Base-by-base conservation (phyloP, 1,140 invertebrate species). In the Ooceraea biroi region DNA sequence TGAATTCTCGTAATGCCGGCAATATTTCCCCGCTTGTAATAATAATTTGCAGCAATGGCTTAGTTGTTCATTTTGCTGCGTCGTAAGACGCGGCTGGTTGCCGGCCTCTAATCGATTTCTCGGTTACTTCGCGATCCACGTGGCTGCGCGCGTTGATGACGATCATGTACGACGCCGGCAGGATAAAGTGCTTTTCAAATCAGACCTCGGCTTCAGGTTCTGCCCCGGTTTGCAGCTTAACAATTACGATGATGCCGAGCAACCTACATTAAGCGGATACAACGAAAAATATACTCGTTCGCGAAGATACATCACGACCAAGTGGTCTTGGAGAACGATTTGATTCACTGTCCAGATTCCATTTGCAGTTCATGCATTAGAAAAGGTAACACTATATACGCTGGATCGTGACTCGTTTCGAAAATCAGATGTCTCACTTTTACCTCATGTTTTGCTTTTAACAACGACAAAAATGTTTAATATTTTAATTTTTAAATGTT, bases 221-320 rank as follows among this genome's bases (percentile, higher is more conserved):
- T 91, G 90, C 85, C 85, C 89, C 88, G 86, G 83, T 89, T 90
- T 89, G 83, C 83, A 83, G 85, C 58, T 84, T 85, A 88, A 91
- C 89, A 90, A 91, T 91, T 87, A 90, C 87, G 85, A 87, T 60
- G 86, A 88, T 84, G 61, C 84, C 60, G 80, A 65, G 77, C 89
- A 90, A 91, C 89, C 89, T 91, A 90, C 89, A 91, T 91, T 90
- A 90, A 84, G 52, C 90, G 87, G 89, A 90, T 90, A 83, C 87
- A 85, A 84, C 69, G 82, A 88, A 82, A 46, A 82, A 52, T 65
- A 36, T 48, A 55, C 61, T 25, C 36, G 12, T 36, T 65, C 11
- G 48, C 22, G 60, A 72, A 30, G 58, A 66, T 63, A 41, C 52
- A 66, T 66, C 72, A 8, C 30, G 65, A 44, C 22, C 68, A 74